Conservation (phyloP, 2,888 invertebrate species). For the Glomeris marginata region DNA sequence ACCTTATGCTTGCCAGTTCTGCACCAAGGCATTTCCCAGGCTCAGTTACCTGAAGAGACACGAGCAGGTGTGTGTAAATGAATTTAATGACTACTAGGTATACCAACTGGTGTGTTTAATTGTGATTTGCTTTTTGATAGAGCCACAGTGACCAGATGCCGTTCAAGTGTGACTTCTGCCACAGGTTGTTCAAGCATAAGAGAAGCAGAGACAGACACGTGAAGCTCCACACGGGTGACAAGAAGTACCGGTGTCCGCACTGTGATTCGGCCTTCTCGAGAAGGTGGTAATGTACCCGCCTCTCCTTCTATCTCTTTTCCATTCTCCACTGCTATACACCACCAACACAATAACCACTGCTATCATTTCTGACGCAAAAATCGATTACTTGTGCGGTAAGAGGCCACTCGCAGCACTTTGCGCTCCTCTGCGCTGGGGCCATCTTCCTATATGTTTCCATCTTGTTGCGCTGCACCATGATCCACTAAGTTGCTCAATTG, state of each 20-base stretch:
- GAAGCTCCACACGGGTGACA: conserved; percentile 80
- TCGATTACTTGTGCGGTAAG: no score
- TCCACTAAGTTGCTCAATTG: no score
- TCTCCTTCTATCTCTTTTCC: background rate
- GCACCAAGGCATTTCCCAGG: conserved; percentile 77
- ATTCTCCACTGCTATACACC: background rate
- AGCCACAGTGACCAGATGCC: conserved; percentile 85
- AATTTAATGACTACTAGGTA: background rate
- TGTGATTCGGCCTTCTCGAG: conserved; percentile 87
- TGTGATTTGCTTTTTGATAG: conserved; percentile 35
- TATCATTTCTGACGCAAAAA: background rate
- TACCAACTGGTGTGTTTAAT: background rate
- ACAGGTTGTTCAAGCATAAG: conserved; percentile 85
- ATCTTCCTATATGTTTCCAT: no score
- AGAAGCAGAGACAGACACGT: conserved; percentile 84
- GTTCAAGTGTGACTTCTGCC: conserved; percentile 81
- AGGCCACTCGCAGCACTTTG: no score
- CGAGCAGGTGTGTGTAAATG: conserved; percentile 56
- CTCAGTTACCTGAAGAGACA: conserved; percentile 77
- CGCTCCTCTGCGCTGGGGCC: no score
- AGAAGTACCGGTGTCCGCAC: conserved; percentile 76
- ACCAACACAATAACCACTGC: background rate
- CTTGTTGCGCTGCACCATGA: no score
- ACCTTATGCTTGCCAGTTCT: conserved; percentile 80
- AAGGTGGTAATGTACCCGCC: conserved; percentile 43